A percentile compares a stretch with the other conserved stretches of the same genome.
These are phyloP conservation scores for Chrysochloris asiatica DNA, from an alignment of 2,113 vertebrate species.

Conservation along the genomic window DNA sequence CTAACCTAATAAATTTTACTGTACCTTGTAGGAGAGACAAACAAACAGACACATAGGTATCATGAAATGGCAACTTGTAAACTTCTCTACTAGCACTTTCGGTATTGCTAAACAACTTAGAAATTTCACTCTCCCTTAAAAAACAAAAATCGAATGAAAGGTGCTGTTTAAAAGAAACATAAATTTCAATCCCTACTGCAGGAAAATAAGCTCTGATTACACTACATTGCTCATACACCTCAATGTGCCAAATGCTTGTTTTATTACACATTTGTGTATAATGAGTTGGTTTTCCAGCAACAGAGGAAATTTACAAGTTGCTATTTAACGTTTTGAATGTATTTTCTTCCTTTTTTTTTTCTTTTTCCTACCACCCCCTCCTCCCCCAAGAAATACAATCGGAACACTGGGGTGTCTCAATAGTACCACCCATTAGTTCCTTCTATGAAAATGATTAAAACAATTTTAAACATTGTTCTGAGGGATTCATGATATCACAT, in stretches of 20 bases:
- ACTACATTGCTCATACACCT: conserved; percentile 64
- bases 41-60: conserved; percentile 22
- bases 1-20: conserved; percentile 45
- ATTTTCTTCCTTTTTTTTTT: conserved; percentile 57
- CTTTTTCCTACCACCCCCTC: neutral
- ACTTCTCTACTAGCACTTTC: conserved; percentile 39
- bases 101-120: conserved; percentile 55
- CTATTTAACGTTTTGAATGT: conserved; percentile 61
- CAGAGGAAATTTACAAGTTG: conserved; percentile 69
- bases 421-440: neutral
- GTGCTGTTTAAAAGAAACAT: conserved; percentile 57
- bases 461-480: conserved; percentile 29
- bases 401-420: conserved; percentile 61
- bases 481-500: neutral
- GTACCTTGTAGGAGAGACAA: neutral
- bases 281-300: conserved; percentile 61
- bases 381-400: conserved; percentile 33
- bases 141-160: conserved; percentile 71
- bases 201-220: conserved; percentile 79
- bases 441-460: conserved; percentile 38
- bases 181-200: conserved; percentile 71
- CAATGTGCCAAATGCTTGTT: conserved; percentile 61
- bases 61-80: conserved; percentile 22
- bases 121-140: conserved; percentile 66
- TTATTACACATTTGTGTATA: conserved; percentile 67